These are phyloP conservation scores for Tinea pellionella DNA, from an alignment of 2,888 invertebrate genomes.

Conservation along the genomic window DNA sequence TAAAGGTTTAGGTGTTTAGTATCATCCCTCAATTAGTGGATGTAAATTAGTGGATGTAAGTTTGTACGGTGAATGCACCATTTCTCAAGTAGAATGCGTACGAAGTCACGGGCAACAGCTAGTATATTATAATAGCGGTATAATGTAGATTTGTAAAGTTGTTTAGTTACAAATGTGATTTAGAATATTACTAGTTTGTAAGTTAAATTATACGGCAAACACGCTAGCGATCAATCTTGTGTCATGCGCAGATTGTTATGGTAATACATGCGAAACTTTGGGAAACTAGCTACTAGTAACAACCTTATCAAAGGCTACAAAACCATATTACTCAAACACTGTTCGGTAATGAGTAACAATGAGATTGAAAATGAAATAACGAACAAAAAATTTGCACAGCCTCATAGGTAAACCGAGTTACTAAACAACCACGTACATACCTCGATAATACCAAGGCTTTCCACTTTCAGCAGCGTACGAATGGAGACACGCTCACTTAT, in stretches of 20 bases:
- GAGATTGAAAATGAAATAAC: not conserved
- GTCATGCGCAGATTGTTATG: not conserved
- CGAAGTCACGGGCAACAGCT: too few relatives aligned
- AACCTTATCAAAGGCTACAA: not conserved
- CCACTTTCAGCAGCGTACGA: conserved; percentile 52
- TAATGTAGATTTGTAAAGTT: not conserved
- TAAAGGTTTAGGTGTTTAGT: too few relatives aligned
- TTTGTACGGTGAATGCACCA: too few relatives aligned
- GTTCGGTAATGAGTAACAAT: not conserved
- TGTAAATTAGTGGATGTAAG: too few relatives aligned
- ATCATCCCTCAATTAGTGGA: too few relatives aligned
- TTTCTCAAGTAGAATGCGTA: too few relatives aligned
- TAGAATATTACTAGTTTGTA: not conserved
- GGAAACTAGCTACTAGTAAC: too few relatives aligned
- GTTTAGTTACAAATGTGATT: not conserved
- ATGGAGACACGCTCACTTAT: conserved; percentile 22
- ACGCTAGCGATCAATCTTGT: conserved; percentile 3
- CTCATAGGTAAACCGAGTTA: conserved; percentile 32
- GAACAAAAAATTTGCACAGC: conserved; percentile 37
- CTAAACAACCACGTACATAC: conserved; percentile 41
- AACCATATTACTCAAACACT: not conserved
- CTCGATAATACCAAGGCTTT: conserved; percentile 60
- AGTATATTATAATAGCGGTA: not conserved
- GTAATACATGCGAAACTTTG: not conserved
- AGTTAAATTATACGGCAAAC: not conserved